Conservation (phyloP, 2,888 invertebrate species). For the Orthonevra nobilis region DNA sequence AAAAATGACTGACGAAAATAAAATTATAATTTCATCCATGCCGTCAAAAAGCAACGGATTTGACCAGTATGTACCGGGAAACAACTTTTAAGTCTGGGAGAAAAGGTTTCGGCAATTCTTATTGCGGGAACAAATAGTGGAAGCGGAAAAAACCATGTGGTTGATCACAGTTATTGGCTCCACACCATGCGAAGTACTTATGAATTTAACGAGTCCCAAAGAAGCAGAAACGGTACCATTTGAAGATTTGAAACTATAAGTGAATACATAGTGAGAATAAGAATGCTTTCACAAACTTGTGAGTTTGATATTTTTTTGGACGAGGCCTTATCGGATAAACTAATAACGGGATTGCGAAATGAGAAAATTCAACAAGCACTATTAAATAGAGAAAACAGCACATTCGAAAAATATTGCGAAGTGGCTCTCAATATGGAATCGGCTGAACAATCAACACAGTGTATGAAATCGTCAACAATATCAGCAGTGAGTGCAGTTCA, state of each 20-base stretch:
- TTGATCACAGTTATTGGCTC: constrained; percentile 11
- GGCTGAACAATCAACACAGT: constrained; percentile 9
- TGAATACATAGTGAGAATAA: constrained; percentile 29
- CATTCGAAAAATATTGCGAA: constrained; percentile 38
- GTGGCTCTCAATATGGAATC: constrained; percentile 20
- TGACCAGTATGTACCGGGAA: constrained; percentile 8
- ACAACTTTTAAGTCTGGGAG: constrained; percentile 20
- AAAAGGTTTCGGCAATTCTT: neutral
- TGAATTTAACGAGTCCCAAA: constrained; percentile 21
- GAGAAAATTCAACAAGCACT: too few species aligned
- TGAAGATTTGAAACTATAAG: constrained; percentile 18
- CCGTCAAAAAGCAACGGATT: constrained; percentile 6
- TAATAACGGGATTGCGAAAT: constrained; percentile 25
- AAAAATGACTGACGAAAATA: too few species aligned
- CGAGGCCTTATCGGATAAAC: constrained; percentile 30
- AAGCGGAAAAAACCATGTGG: constrained; percentile 8
- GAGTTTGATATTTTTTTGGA: constrained; percentile 24
- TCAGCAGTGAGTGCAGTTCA: constrained; percentile 6
- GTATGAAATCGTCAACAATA: constrained; percentile 17
- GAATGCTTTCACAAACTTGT: constrained; percentile 38
- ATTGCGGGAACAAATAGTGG: constrained; percentile 1
- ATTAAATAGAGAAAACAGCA: neutral
- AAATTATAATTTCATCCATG: too few species aligned
- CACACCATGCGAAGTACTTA: constrained; percentile 12
- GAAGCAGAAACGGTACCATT: constrained; percentile 14